A percentile compares a stretch with the other conserved stretches of the same genome.
phyloP scores from a whole-genome alignment of 2,888 invertebrate species.

The Drosophila nr. perissopoda region DNA sequence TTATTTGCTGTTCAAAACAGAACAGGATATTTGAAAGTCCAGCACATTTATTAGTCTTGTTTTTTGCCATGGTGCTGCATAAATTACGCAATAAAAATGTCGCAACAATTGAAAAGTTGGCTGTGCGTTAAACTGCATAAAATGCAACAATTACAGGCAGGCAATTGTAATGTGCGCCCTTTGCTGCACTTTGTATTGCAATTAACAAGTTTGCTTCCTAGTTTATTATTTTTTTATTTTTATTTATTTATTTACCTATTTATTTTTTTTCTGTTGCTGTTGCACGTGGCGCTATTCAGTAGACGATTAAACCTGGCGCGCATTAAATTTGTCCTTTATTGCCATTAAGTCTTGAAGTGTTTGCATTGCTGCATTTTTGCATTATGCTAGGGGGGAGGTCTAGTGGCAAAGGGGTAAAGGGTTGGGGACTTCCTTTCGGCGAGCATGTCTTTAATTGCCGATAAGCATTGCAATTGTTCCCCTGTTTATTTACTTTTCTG shows the following conservation, averaged over 20 bases:
- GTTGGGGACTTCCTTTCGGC: slow-evolving; percentile 24
- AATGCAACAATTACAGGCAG: slow-evolving; percentile 71
- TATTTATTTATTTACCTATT: not conserved
- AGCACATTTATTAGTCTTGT: not conserved
- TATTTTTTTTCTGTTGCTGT: slow-evolving; percentile 1
- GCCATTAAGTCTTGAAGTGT: slow-evolving; percentile 35
- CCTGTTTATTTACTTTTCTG: slow-evolving; percentile 55
- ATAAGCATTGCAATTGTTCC: slow-evolving; percentile 65
- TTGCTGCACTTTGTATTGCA: slow-evolving; percentile 52
- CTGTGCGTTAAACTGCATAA: slow-evolving; percentile 77
- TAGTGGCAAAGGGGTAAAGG: not conserved
- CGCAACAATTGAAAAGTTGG: slow-evolving; percentile 69
- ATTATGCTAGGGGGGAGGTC: slow-evolving; percentile 18
- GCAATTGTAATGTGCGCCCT: slow-evolving; percentile 53
- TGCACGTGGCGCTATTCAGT: slow-evolving; percentile 9
- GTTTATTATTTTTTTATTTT: slow-evolving; percentile 12
- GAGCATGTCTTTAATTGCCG: slow-evolving; percentile 65
- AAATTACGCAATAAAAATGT: slow-evolving; percentile 81
- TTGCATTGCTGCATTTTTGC: slow-evolving; percentile 45
- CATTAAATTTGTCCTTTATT: slow-evolving; percentile 44
- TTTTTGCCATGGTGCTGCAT: slow-evolving; percentile 56
- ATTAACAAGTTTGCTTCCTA: slow-evolving; percentile 61
- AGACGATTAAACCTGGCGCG: slow-evolving; percentile 40
- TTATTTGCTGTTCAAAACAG: not conserved
- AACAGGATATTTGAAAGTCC: slow-evolving; percentile 20